Evolutionary conservation across 92 coral and sea anemone genomes (phyloP).

Genomic region (Blastomussa wellsi): DNA sequence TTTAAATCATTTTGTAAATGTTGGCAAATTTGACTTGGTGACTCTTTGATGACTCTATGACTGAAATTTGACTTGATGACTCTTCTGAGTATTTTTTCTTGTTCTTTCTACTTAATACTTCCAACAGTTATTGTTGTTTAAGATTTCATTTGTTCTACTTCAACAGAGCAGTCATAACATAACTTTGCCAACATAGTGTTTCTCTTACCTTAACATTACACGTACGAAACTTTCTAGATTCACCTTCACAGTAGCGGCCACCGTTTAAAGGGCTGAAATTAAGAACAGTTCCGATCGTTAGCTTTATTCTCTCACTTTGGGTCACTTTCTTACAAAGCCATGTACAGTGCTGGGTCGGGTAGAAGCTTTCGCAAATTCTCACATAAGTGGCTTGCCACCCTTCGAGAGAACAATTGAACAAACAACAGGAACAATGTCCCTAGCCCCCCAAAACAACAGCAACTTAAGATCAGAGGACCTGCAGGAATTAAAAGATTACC

Average conservation of each 20-base stretch:
- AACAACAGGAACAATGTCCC: too few relatives aligned
- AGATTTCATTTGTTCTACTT: too few relatives aligned
- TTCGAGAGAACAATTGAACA: too few relatives aligned
- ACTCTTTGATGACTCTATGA: neutral
- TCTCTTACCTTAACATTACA: conserved; percentile 77
- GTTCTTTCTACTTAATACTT: too few relatives aligned
- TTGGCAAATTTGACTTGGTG: neutral
- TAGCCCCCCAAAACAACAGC: too few relatives aligned
- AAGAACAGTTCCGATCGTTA: neutral
- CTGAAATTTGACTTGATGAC: neutral
- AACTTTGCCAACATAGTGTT: neutral
- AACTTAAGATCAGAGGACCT: too few relatives aligned
- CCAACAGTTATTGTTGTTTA: too few relatives aligned
- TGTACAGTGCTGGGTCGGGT: too few relatives aligned
- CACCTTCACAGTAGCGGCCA: conserved; percentile 88
- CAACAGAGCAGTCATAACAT: neutral
- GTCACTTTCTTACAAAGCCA: too few relatives aligned
- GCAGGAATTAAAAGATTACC: neutral
- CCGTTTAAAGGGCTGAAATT: conserved; percentile 82
- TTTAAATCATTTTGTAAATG: neutral
- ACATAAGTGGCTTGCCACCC: too few relatives aligned
- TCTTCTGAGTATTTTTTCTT: neutral
- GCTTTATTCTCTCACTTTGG: neutral
- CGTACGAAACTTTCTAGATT: conserved; percentile 65
- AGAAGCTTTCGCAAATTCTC: too few relatives aligned